Evolutionary conservation across 2,797 vertebrate species (phyloP).

Genomic region (Acanthurus leucopareius): DNA sequence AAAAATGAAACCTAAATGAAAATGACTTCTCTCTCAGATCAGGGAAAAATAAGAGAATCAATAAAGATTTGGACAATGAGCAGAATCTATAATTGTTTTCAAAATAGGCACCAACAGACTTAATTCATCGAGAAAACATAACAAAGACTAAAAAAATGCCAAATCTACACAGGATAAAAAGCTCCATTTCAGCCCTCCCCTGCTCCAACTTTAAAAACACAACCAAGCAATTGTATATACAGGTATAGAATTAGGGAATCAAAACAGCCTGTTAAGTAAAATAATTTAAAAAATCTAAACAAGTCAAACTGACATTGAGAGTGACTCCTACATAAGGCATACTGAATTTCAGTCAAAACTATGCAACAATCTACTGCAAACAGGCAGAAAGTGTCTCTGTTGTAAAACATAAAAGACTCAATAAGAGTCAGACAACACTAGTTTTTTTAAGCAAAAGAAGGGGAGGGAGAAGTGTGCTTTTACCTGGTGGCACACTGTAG

Average conservation of each 20-base stretch:
- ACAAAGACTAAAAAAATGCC: neutral
- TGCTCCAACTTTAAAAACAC: conserved; percentile 5
- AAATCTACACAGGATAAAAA: conserved; percentile 10
- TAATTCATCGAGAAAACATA: conserved; percentile 5
- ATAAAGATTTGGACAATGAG: too few relatives aligned
- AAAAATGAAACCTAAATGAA: too few relatives aligned
- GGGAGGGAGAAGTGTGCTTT: conserved; percentile 65
- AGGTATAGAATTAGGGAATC: neutral
- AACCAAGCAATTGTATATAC: neutral
- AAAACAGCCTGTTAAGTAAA: neutral
- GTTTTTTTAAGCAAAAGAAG: conserved; percentile 30
- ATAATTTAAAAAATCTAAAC: conserved; percentile 5
- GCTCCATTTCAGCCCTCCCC: conserved; percentile 8
- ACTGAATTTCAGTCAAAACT: conserved; percentile 14
- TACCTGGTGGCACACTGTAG: conserved; percentile 94
- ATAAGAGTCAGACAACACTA: conserved; percentile 9
- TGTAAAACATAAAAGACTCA: conserved; percentile 39
- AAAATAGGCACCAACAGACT: neutral
- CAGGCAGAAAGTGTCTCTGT: conserved; percentile 3
- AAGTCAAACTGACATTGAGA: conserved; percentile 8
- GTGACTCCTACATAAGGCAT: neutral
- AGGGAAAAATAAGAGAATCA: too few relatives aligned
- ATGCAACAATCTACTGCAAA: conserved; percentile 1
- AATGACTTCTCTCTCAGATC: too few relatives aligned
- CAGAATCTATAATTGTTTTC: too few relatives aligned